Evolutionary conservation across 92 coral and sea anemone genomes (phyloP).

Genomic region (Heliopora coerulea): DNA sequence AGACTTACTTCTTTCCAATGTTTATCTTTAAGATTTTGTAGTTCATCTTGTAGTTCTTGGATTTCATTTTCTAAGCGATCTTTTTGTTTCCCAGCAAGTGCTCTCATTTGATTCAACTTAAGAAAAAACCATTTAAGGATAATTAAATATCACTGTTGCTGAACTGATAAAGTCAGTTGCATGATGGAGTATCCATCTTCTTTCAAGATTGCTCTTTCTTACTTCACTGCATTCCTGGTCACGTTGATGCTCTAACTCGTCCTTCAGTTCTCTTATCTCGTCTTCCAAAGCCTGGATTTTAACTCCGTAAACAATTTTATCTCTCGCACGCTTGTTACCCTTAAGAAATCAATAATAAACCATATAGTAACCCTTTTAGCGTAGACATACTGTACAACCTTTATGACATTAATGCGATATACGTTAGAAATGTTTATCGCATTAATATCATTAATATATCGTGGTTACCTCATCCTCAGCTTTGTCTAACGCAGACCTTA

Average conservation of each 20-base stretch:
- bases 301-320: constrained; percentile 52
- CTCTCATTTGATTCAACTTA: constrained; percentile 23
- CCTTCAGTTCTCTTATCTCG: constrained; percentile 59
- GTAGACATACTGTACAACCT: no score
- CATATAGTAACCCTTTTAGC: no score
- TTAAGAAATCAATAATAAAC: constrained; percentile 12
- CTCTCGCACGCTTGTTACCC: constrained; percentile 69
- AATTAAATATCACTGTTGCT: no score
- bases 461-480: constrained; percentile 63
- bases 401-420: no score
- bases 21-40: constrained; percentile 63
- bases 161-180: no score
- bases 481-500: constrained; percentile 69
- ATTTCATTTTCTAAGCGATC: constrained; percentile 46
- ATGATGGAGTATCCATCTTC: no score
- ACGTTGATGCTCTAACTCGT: constrained; percentile 37
- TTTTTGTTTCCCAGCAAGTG: constrained; percentile 41
- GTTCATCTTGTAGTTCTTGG: constrained; percentile 57
- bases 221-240: constrained; percentile 57
- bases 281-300: constrained; percentile 66
- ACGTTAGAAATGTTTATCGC: no score
- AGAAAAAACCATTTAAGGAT: not conserved
- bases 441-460: no score
- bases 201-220: no score
- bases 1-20: constrained; percentile 71